phyloP scores from a whole-genome alignment of 2,888 invertebrate genomes.

The Agonopterix heracliana region DNA sequence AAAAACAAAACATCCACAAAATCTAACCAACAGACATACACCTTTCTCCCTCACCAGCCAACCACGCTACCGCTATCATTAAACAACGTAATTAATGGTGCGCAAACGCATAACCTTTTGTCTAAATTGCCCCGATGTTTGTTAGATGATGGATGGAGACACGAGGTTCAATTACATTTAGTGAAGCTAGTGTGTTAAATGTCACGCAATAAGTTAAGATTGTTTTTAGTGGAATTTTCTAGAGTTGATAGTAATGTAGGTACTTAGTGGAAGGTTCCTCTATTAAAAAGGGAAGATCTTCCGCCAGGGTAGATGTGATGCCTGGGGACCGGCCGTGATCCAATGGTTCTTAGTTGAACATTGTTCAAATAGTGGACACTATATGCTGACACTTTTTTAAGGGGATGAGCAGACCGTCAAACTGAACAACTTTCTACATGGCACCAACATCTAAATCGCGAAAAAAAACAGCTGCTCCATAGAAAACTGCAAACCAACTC shows the following conservation, averaged over 20 bases:
- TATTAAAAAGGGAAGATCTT: too few species aligned
- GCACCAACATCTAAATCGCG: too few species aligned
- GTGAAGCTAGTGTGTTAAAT: conserved; percentile 49
- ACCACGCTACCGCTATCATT: conserved; percentile 3
- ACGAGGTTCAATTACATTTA: conserved; percentile 17
- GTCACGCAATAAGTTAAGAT: conserved; percentile 33
- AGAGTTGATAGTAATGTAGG: conserved; percentile 25
- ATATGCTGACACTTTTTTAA: too few species aligned
- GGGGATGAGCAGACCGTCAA: too few species aligned
- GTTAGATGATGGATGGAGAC: conserved; percentile 26
- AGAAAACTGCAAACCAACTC: too few species aligned
- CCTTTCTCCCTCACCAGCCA: not conserved
- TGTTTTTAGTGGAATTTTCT: conserved; percentile 11
- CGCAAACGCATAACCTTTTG: conserved; percentile 39
- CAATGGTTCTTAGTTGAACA: too few species aligned
- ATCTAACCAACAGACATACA: not conserved
- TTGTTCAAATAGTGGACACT: too few species aligned
- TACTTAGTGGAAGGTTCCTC: too few species aligned
- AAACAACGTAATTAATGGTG: conserved; percentile 36
- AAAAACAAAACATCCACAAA: not conserved
- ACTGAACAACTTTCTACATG: too few species aligned
- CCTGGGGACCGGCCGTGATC: too few species aligned
- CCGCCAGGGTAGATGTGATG: too few species aligned
- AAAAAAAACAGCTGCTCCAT: too few species aligned
- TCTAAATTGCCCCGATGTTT: conserved; percentile 35